Conservation (phyloP, 2,797 vertebrate species). For the Xyrichtys novacula region DNA sequence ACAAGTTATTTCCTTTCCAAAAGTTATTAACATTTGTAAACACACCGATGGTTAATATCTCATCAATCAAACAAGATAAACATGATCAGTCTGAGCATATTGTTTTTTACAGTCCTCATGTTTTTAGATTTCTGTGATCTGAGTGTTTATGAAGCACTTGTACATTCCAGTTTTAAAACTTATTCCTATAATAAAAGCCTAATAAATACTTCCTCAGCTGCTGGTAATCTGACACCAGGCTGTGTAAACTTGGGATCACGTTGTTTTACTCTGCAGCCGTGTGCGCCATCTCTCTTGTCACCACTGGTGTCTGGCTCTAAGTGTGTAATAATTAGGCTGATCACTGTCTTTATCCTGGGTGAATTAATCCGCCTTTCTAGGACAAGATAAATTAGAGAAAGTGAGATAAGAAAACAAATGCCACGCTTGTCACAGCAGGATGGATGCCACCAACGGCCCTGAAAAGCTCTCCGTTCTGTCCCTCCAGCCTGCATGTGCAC, state of each 20-base stretch:
- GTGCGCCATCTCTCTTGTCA: conserved; percentile 30
- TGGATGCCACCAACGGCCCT: conserved; percentile 35
- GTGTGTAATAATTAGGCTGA: conserved; percentile 58
- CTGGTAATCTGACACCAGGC: not conserved
- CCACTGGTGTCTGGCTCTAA: conserved; percentile 45
- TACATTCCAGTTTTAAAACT: too few species aligned
- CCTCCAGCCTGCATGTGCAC: conserved; percentile 20
- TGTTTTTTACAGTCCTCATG: too few species aligned
- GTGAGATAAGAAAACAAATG: conserved; percentile 66
- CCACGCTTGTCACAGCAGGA: conserved; percentile 59
- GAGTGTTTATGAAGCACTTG: too few species aligned
- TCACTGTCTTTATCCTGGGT: conserved; percentile 39
- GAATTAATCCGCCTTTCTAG: conserved; percentile 58
- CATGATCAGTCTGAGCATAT: too few species aligned
- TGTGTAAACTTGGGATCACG: conserved; percentile 14
- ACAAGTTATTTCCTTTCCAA: too few species aligned
- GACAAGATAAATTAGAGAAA: conserved; percentile 51
- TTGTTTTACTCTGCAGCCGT: conserved; percentile 64
- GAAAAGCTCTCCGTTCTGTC: conserved; percentile 29
- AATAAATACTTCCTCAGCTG: too few species aligned
- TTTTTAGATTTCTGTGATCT: too few species aligned
- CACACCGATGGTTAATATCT: too few species aligned
- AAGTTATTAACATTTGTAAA: too few species aligned
- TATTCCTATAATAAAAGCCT: too few species aligned
- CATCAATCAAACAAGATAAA: too few species aligned